Percentiles rank a stretch among this genome's conserved stretches.
phyloP scores from a whole-genome alignment of 2,888 invertebrate species.

The Acrobasis suavella region DNA sequence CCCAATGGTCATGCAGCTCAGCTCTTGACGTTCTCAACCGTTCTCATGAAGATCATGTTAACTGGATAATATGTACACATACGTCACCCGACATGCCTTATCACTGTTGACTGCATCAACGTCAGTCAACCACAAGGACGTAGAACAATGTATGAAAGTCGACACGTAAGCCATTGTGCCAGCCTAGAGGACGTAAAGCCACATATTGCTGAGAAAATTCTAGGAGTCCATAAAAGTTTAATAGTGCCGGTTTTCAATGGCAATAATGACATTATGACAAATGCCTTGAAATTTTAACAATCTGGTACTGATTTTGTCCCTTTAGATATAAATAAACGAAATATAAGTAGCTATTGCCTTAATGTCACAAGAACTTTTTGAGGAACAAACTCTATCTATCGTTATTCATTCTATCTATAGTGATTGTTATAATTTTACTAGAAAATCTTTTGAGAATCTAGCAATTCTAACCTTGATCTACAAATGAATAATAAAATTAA shows the following conservation, averaged over 20 bases:
- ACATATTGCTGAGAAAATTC: constrained; percentile 13
- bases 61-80: neutral
- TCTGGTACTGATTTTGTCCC: no score
- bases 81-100: constrained; percentile 5
- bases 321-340: no score
- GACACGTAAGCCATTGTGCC: constrained; percentile 10
- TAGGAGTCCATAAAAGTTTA: constrained; percentile 3
- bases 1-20: neutral
- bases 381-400: no score
- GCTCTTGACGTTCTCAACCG: neutral
- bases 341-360: no score
- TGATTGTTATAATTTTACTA: no score
- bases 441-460: no score
- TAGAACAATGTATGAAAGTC: constrained; percentile 16
- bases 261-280: neutral
- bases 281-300: neutral
- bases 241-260: neutral
- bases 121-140: constrained; percentile 12
- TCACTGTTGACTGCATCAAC: constrained; percentile 13
- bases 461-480: no score
- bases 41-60: constrained; percentile 1
- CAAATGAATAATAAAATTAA: no score
- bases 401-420: no score
- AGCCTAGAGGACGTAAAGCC: neutral
- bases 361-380: no score